phyloP scores from a whole-genome alignment of 2,113 vertebrate genomes.

The Mirza zaza region DNA sequence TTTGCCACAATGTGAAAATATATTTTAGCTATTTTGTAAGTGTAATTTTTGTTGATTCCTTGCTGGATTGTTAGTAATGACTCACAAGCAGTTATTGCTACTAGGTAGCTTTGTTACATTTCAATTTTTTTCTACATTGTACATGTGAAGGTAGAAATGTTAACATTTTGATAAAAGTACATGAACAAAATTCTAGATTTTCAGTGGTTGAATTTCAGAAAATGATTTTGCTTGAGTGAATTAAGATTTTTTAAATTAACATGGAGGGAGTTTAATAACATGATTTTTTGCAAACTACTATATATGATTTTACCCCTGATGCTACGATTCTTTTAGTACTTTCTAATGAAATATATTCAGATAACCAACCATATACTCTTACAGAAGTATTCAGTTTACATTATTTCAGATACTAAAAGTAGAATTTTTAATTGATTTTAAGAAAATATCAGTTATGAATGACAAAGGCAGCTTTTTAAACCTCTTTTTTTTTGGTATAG shows the following conservation, averaged over 20 bases:
- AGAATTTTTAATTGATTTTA: not conserved
- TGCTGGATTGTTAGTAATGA: not conserved
- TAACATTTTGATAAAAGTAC: not conserved
- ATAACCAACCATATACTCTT: not conserved
- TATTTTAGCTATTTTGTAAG: not conserved
- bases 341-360: not conserved
- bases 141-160: not conserved
- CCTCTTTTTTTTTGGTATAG: not conserved
- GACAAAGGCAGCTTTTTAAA: not conserved
- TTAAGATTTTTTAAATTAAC: conserved; percentile 2
- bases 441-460: not conserved
- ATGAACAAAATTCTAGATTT: not conserved
- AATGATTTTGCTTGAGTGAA: not conserved
- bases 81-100: not conserved
- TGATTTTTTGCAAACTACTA: not conserved
- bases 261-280: not conserved
- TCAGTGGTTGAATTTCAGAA: not conserved
- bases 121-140: not conserved
- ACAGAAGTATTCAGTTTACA: not conserved
- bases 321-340: not conserved
- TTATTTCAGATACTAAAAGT: not conserved
- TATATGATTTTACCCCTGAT: not conserved
- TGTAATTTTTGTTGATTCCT: not conserved
- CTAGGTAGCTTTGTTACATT: conserved; percentile 14
- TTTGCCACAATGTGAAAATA: not conserved